phyloP scores from a whole-genome alignment of 2,888 invertebrate species.

The Bembecia ichneumoniformis region DNA sequence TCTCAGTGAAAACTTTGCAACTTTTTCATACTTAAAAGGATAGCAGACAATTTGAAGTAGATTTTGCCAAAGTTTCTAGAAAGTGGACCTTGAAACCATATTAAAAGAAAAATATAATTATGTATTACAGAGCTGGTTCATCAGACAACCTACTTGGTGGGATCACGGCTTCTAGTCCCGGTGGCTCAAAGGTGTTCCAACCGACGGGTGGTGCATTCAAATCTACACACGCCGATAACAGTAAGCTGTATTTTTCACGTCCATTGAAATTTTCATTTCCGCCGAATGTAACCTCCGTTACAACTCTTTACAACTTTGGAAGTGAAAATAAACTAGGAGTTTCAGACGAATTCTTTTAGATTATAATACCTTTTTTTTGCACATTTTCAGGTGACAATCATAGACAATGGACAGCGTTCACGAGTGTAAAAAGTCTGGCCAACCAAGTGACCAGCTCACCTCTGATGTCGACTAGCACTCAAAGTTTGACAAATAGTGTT shows the following conservation, averaged over 20 bases:
- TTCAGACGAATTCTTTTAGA: too few species aligned
- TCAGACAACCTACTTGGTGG: slow-evolving; percentile 62
- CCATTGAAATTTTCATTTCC: background rate
- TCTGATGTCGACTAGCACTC: slow-evolving; percentile 35
- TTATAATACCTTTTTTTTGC: too few species aligned
- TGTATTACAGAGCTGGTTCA: slow-evolving; percentile 48
- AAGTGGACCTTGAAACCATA: too few species aligned
- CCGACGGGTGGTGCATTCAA: slow-evolving; percentile 95
- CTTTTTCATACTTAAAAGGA: too few species aligned
- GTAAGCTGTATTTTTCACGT: slow-evolving; percentile 17
- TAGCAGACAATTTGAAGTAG: too few species aligned
- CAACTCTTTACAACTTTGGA: background rate
- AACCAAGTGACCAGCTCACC: slow-evolving; percentile 41
- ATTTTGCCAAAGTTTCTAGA: too few species aligned
- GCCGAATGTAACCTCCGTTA: too few species aligned
- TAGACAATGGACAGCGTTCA: slow-evolving; percentile 55
- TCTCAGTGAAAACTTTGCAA: too few species aligned
- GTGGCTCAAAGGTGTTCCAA: slow-evolving; percentile 89
- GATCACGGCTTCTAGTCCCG: slow-evolving; percentile 77
- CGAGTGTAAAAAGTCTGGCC: slow-evolving; percentile 24
- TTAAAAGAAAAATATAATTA: background rate
- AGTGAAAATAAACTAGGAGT: too few species aligned
- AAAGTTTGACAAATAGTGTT: slow-evolving; percentile 52
- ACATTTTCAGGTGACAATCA: slow-evolving; percentile 41
- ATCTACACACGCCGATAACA: slow-evolving; percentile 78